phyloP scores from a whole-genome alignment of 2,888 invertebrate genomes.

The Drosophila neotestacea region DNA sequence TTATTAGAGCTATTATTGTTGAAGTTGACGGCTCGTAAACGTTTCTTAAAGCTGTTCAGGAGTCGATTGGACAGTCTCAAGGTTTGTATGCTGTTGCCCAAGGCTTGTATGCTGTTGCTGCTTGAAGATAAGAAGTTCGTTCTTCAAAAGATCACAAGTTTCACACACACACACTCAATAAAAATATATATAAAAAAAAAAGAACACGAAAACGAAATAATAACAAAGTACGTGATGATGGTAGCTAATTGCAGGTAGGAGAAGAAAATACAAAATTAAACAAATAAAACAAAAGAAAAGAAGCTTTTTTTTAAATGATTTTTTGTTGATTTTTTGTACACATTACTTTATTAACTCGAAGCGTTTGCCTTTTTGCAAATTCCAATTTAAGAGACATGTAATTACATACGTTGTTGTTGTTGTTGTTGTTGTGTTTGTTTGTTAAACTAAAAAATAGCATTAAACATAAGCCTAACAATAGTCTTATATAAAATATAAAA shows the following conservation, averaged over 20 bases:
- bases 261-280: not conserved
- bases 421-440: slow-evolving; percentile 6
- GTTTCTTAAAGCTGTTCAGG: slow-evolving; percentile 75
- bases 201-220: not conserved
- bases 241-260: slow-evolving; percentile 5
- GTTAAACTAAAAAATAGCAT: slow-evolving; percentile 63
- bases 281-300: slow-evolving; percentile 1
- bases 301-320: slow-evolving; percentile 22
- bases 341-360: slow-evolving; percentile 56
- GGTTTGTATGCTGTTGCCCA: slow-evolving; percentile 50
- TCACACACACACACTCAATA: not conserved
- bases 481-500: slow-evolving; percentile 34
- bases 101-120: slow-evolving; percentile 28
- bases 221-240: slow-evolving; percentile 10
- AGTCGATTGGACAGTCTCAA: slow-evolving; percentile 73
- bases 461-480: slow-evolving; percentile 71
- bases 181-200: not conserved
- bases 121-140: slow-evolving; percentile 36
- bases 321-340: slow-evolving; percentile 48
- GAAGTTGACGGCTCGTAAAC: slow-evolving; percentile 40
- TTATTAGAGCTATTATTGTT: slow-evolving; percentile 20
- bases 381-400: slow-evolving; percentile 48
- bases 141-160: slow-evolving; percentile 12
- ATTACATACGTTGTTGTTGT: slow-evolving; percentile 42
- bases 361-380: slow-evolving; percentile 30